Percentiles rank a stretch among this genome's conserved stretches.
phyloP scores from a whole-genome alignment of 2,113 vertebrate genomes.

The Abramis brama region DNA sequence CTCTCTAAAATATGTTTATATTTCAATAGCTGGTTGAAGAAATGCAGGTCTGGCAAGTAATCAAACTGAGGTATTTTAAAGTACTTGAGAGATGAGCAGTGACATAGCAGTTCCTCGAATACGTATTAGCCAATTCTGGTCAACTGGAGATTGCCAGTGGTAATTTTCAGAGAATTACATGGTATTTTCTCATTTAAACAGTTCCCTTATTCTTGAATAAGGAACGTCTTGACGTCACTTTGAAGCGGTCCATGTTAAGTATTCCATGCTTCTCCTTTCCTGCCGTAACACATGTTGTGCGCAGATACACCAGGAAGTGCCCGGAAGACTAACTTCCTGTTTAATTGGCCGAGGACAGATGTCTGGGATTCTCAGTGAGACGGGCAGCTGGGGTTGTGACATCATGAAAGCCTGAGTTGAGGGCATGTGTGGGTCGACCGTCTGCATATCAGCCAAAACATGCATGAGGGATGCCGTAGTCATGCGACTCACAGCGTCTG shows the following conservation, averaged over 20 bases:
- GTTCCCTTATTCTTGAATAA: conserved; percentile 7
- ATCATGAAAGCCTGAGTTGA: conserved; percentile 46
- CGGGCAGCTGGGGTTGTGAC: conserved; percentile 41
- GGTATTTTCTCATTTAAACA: conserved; percentile 23
- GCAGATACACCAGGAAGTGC: conserved; percentile 46
- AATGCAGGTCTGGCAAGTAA: neutral
- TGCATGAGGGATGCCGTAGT: conserved; percentile 33
- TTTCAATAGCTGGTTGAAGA: neutral
- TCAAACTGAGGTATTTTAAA: neutral
- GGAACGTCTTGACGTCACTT: conserved; percentile 1
- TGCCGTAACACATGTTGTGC: conserved; percentile 33
- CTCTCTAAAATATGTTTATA: neutral
- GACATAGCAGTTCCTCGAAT: neutral
- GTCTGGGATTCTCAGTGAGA: conserved; percentile 50
- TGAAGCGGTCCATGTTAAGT: neutral
- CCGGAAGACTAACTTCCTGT: conserved; percentile 54
- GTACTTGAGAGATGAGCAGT: neutral
- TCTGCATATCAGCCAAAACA: conserved; percentile 49
- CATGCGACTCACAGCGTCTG: conserved; percentile 19
- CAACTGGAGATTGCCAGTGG: neutral
- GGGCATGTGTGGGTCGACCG: conserved; percentile 36
- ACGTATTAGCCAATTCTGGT: conserved; percentile 16
- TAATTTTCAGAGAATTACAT: neutral
- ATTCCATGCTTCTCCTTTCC: conserved; percentile 53
- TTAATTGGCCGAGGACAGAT: conserved; percentile 51